These are phyloP conservation scores for Pipistrellus pipistrellus DNA, from an alignment of 2,797 vertebrate genomes.

Conservation along the genomic window DNA sequence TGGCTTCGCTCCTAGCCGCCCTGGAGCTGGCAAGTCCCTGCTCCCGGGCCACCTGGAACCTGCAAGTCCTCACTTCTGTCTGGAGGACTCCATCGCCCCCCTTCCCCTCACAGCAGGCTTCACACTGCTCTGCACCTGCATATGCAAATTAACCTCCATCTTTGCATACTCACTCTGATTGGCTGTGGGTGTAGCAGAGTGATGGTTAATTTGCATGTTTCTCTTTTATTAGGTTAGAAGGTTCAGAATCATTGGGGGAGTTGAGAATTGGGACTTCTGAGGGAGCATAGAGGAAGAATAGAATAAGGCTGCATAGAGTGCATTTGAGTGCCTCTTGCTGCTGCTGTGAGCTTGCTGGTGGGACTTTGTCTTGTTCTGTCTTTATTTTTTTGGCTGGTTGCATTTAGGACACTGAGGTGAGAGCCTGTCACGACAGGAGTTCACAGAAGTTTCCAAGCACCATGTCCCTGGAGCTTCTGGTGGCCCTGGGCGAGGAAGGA, in stretches of 20 bases:
- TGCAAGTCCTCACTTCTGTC: too few species aligned
- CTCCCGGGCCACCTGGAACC: too few species aligned
- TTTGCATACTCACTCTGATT: too few species aligned
- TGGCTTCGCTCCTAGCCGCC: too few species aligned
- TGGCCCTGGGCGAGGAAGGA: conserved; percentile 56
- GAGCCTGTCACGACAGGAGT: not conserved
- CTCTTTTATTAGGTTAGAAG: not conserved
- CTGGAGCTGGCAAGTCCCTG: too few species aligned
- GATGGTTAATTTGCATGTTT: too few species aligned
- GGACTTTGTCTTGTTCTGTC: not conserved
- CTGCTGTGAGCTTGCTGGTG: not conserved
- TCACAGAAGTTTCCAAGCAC: conserved; percentile 38
- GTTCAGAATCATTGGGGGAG: conserved; percentile 37
- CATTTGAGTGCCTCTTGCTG: not conserved
- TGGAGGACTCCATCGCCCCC: too few species aligned
- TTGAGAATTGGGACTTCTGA: not conserved
- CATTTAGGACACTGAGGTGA: not conserved
- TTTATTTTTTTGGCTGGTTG: conserved; percentile 22
- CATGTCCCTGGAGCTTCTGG: not conserved
- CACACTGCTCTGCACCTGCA: too few species aligned
- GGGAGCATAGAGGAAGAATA: not conserved
- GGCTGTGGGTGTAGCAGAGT: too few species aligned
- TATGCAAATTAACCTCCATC: too few species aligned
- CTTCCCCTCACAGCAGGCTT: too few species aligned
- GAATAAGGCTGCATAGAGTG: conserved; percentile 4